Conservation (phyloP, 2,113 vertebrate genomes). For the Taxidea taxus region DNA sequence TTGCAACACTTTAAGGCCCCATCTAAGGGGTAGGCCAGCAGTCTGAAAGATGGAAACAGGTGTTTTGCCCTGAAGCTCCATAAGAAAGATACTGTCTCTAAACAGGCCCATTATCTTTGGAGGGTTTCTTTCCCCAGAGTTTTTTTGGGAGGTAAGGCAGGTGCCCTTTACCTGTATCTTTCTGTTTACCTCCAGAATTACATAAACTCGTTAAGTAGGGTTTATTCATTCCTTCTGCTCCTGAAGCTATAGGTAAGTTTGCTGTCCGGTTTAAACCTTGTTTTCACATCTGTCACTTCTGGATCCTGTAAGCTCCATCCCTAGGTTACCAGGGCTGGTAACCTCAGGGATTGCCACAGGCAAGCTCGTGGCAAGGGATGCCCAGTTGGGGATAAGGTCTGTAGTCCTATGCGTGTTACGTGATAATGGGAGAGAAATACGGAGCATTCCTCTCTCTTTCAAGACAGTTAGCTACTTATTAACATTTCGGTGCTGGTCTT, state of each 20-base stretch:
- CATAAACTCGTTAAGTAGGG: neutral
- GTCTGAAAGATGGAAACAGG: neutral
- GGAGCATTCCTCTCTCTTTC: neutral
- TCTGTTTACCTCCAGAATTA: neutral
- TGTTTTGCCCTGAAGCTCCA: neutral
- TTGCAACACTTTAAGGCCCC: neutral
- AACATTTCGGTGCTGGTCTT: neutral
- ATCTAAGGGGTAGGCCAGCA: neutral
- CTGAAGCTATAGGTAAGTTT: neutral
- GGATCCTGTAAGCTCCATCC: neutral
- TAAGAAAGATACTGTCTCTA: neutral
- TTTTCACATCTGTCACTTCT: neutral
- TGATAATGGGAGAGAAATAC: neutral
- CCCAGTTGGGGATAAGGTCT: neutral
- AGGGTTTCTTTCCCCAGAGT: neutral
- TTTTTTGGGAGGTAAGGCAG: neutral
- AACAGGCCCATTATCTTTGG: neutral
- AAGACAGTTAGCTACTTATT: neutral
- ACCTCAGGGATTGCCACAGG: neutral
- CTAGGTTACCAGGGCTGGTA: neutral
- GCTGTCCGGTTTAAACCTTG: neutral
- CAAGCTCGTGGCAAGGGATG: neutral
- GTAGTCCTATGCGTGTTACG: accelerated
- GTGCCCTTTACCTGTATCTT: neutral
- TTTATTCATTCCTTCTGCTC: neutral